A percentile compares a stretch with the other conserved stretches of the same genome.
Conservation (phyloP, 2,797 vertebrate species). For the Cirrhinus mrigala region DNA sequence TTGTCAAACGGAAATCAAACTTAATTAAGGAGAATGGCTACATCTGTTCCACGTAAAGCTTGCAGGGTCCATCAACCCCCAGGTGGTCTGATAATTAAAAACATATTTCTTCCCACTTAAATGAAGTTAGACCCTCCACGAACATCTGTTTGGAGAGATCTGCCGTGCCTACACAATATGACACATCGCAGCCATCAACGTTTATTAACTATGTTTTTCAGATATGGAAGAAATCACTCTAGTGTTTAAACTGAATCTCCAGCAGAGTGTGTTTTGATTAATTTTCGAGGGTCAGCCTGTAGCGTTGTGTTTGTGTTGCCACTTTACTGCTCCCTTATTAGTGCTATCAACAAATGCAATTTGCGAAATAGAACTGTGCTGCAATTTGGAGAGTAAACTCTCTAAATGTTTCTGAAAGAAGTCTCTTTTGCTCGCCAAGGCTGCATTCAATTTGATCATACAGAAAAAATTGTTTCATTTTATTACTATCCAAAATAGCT, state of each 20-base stretch:
- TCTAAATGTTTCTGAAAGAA: background rate
- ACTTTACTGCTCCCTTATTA: constrained; percentile 21
- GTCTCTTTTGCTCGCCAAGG: background rate
- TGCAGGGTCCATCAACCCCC: constrained; percentile 68
- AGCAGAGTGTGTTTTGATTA: background rate
- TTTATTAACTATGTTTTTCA: constrained; percentile 30
- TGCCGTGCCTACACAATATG: constrained; percentile 47
- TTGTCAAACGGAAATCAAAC: constrained; percentile 68
- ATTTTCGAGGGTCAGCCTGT: constrained; percentile 13
- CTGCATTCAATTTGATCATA: background rate
- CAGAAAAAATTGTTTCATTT: background rate
- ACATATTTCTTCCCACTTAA: constrained; percentile 72
- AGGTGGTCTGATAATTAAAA: constrained; percentile 82
- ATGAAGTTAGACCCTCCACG: constrained; percentile 62
- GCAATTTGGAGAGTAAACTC: background rate
- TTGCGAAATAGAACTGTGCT: background rate
- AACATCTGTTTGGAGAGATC: constrained; percentile 62
- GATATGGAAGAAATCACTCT: constrained; percentile 18
- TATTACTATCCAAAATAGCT: background rate
- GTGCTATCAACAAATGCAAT: constrained; percentile 4
- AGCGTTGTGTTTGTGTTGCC: background rate
- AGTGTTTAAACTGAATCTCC: constrained; percentile 37
- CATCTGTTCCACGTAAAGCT: constrained; percentile 66
- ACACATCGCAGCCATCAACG: constrained; percentile 35
- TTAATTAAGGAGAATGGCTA: constrained; percentile 67